Conservation (phyloP, 2,113 vertebrate genomes). For the Lagopus muta region DNA sequence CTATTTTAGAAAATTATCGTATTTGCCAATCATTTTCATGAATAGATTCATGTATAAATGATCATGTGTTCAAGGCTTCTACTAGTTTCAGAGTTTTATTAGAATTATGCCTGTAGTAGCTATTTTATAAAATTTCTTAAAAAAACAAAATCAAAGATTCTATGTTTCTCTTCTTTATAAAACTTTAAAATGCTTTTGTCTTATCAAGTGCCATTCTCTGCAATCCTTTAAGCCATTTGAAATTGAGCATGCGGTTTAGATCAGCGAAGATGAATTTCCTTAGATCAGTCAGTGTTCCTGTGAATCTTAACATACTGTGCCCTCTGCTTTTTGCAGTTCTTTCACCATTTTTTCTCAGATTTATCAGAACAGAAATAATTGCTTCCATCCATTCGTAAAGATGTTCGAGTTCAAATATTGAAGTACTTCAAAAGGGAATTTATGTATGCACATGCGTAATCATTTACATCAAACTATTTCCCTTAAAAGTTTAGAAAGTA, state of each 20-base stretch:
- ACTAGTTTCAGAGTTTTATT: constrained; percentile 36
- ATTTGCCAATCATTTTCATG: constrained; percentile 18
- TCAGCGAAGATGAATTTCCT: constrained; percentile 45
- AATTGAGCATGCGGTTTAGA: constrained; percentile 30
- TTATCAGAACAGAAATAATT: constrained; percentile 38
- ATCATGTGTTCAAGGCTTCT: background rate
- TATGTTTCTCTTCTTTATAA: background rate
- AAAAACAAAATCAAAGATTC: too few species aligned
- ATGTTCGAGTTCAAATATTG: constrained; percentile 21
- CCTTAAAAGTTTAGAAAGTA: background rate
- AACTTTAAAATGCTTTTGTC: constrained; percentile 43
- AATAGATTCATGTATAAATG: constrained; percentile 27
- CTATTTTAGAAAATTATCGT: background rate
- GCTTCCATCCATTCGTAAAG: background rate
- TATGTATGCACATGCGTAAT: background rate
- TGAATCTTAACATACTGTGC: constrained; percentile 21
- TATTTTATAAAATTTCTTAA: background rate
- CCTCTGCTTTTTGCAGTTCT: constrained; percentile 15
- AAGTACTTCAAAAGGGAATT: constrained; percentile 14
- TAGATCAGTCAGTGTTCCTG: background rate
- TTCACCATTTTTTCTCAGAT: constrained; percentile 21
- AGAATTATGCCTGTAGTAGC: constrained; percentile 2
- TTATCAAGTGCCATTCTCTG: constrained; percentile 6
- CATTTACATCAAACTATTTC: background rate
- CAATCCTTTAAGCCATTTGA: constrained; percentile 36